Percentiles rank a stretch among this genome's conserved stretches.
These are phyloP conservation scores for Pituophis catenifer DNA, from an alignment of 2,113 vertebrate species.

Conservation along the genomic window DNA sequence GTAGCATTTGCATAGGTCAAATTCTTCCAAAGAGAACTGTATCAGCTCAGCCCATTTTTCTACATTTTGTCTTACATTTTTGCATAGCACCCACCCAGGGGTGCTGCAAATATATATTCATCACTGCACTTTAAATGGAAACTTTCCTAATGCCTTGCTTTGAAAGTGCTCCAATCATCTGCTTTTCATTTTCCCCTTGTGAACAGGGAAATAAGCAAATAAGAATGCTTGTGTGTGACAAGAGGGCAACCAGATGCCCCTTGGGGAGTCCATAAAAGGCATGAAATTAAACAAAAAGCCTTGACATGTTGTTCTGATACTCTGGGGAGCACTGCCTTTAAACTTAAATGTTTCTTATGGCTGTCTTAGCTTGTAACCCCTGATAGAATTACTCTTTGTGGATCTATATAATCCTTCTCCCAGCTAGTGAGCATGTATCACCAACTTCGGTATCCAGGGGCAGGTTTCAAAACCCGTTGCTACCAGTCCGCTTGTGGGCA, in stretches of 20 bases:
- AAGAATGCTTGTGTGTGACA: neutral
- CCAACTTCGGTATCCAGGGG: neutral
- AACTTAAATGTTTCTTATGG: neutral
- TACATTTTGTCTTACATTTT: neutral
- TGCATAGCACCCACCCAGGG: conserved; percentile 14
- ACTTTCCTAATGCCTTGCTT: neutral
- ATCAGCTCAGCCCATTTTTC: conserved; percentile 38
- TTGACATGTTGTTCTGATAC: neutral
- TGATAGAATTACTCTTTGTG: neutral
- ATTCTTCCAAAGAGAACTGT: conserved; percentile 35
- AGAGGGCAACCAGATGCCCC: neutral
- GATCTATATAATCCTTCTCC: neutral
- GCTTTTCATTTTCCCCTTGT: neutral
- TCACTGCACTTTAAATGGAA: conserved; percentile 7
- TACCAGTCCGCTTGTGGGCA: too few species aligned
- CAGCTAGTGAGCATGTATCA: neutral
- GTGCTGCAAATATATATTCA: conserved; percentile 7
- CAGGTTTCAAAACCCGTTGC: too few species aligned
- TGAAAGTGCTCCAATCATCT: neutral
- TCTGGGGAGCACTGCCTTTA: neutral
- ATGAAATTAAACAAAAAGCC: neutral
- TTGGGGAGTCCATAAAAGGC: neutral
- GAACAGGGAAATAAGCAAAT: neutral
- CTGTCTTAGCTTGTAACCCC: neutral
- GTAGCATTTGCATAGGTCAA: conserved; percentile 31